Evolutionary conservation across 2,888 invertebrate genomes (phyloP).

Genomic region (Agrochola circellaris): DNA sequence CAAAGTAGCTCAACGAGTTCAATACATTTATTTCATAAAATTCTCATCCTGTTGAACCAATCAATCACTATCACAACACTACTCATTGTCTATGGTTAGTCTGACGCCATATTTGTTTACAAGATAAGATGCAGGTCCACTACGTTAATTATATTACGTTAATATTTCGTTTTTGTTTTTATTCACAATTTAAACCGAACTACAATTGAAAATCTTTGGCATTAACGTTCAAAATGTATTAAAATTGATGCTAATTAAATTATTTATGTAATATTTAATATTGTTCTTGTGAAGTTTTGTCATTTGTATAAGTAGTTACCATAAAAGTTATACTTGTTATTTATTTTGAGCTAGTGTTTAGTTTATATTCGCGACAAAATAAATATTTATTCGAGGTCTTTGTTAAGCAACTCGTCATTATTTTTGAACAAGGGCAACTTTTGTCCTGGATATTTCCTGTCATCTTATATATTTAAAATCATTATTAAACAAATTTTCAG

Average conservation of each 20-base stretch:
- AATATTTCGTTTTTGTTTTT: slow-evolving; percentile 15
- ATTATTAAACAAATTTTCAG: background rate
- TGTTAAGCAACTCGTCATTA: background rate
- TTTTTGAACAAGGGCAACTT: background rate
- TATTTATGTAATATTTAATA: slow-evolving; percentile 1
- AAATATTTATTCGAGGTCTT: background rate
- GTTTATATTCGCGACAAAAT: background rate
- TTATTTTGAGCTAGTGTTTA: background rate
- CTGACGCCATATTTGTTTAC: slow-evolving; percentile 59
- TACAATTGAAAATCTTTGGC: background rate
- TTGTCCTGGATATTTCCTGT: background rate
- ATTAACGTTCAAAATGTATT: background rate
- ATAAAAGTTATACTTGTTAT: background rate
- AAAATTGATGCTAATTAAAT: slow-evolving; percentile 2
- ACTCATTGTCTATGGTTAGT: slow-evolving; percentile 54
- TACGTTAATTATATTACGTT: slow-evolving; percentile 4
- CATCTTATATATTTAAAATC: background rate
- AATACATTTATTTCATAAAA: slow-evolving; percentile 50
- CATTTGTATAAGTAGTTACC: background rate
- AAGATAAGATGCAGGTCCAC: too few relatives aligned
- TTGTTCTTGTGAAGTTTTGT: background rate
- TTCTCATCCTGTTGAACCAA: slow-evolving; percentile 49
- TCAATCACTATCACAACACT: slow-evolving; percentile 59
- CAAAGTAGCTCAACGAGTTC: slow-evolving; percentile 1
- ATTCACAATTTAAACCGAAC: background rate